Evolutionary conservation across 2,797 vertebrate genomes (phyloP).

Genomic region (Mormyrops attenuatus): DNA sequence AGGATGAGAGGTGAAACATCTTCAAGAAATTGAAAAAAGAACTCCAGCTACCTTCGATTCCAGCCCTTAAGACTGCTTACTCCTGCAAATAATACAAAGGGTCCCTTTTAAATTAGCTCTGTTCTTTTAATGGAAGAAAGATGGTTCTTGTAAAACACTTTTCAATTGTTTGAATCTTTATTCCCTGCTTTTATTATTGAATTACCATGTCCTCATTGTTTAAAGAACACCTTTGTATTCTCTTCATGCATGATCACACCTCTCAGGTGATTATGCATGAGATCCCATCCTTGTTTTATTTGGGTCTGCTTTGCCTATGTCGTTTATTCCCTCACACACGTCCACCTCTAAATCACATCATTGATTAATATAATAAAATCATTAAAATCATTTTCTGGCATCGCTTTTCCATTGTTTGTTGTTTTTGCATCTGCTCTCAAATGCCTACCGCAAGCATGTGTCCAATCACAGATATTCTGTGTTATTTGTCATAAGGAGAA

Average conservation of each 20-base stretch:
- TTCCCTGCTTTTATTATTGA: not conserved
- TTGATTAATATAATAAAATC: not conserved
- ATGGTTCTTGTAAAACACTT: not conserved
- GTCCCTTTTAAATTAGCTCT: constrained; percentile 13
- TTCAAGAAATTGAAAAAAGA: not conserved
- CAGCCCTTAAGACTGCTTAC: not conserved
- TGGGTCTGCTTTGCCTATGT: constrained; percentile 22
- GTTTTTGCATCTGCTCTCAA: not conserved
- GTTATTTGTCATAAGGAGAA: not conserved
- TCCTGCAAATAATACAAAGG: not conserved
- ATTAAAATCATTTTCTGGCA: constrained; percentile 51
- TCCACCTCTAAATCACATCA: constrained; percentile 19
- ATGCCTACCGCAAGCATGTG: not conserved
- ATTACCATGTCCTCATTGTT: not conserved
- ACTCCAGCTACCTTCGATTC: not conserved
- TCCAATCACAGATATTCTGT: not conserved
- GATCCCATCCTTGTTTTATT: not conserved
- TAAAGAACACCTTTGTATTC: constrained; percentile 8
- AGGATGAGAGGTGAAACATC: not conserved
- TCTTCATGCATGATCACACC: not conserved
- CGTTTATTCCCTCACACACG: constrained; percentile 16
- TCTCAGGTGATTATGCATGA: not conserved
- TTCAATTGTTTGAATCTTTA: not conserved
- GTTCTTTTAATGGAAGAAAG: not conserved
- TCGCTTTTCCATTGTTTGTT: not conserved